Conservation (phyloP, 2,888 invertebrate genomes). For the Hydriomena furcata region DNA sequence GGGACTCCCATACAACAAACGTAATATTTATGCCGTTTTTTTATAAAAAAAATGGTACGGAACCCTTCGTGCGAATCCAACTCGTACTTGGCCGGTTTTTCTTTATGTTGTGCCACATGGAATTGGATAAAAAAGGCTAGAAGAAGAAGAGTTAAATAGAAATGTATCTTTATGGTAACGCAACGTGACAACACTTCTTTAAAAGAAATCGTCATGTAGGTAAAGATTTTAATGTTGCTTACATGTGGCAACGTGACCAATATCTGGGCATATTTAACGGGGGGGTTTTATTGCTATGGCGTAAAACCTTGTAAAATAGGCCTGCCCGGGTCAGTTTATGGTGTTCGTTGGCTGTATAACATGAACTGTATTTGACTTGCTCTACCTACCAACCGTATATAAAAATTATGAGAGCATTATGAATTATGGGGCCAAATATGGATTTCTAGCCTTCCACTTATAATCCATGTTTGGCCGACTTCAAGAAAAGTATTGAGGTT, state of each 20-base stretch:
- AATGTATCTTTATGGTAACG: too few species aligned
- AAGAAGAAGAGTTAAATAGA: too few species aligned
- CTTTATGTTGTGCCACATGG: too few species aligned
- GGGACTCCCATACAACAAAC: too few species aligned
- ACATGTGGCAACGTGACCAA: conserved; percentile 19
- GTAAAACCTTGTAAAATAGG: conserved; percentile 18
- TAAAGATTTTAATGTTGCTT: conserved; percentile 18
- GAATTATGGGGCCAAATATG: neutral
- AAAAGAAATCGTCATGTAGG: conserved; percentile 46
- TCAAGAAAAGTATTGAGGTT: too few species aligned
- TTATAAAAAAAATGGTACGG: too few species aligned
- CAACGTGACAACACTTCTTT: conserved; percentile 6
- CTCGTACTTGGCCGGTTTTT: too few species aligned
- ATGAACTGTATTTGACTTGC: conserved; percentile 1
- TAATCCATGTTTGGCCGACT: too few species aligned
- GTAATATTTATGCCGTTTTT: too few species aligned
- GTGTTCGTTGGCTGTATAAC: conserved; percentile 6
- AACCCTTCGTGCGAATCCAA: too few species aligned
- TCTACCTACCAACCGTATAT: neutral
- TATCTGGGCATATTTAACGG: conserved; percentile 24
- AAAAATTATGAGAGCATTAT: neutral
- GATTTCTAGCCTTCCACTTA: too few species aligned
- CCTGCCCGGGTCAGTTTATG: conserved; percentile 20
- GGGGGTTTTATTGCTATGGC: conserved; percentile 20
- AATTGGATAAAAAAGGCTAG: too few species aligned